Percentiles rank a stretch among this genome's conserved stretches.
These are phyloP conservation scores for Pelosia muscerda DNA, from an alignment of 2,888 invertebrate species.

Conservation along the genomic window DNA sequence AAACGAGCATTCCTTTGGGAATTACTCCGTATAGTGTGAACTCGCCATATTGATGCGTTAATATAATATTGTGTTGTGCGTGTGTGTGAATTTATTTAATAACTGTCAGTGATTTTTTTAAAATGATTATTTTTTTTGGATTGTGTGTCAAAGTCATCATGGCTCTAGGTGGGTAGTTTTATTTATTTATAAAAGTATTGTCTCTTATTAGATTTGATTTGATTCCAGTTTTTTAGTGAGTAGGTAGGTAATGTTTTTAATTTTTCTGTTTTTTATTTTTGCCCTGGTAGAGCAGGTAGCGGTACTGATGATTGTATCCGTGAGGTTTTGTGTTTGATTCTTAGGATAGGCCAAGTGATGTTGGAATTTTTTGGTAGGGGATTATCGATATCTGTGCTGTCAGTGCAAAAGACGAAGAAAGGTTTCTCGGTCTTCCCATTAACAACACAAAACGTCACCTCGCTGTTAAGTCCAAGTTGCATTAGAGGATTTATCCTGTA, in stretches of 20 bases:
- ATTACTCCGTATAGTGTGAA: slow-evolving; percentile 55
- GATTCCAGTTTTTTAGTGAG: neutral
- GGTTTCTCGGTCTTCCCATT: no score
- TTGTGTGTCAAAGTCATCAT: slow-evolving; percentile 26
- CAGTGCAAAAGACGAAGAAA: no score
- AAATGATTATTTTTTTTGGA: slow-evolving; percentile 37
- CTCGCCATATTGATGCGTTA: slow-evolving; percentile 48
- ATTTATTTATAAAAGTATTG: neutral
- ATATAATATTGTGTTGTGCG: slow-evolving; percentile 20
- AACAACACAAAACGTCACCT: no score
- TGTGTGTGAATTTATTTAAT: slow-evolving; percentile 28
- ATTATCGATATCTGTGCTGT: no score
- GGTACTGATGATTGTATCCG: no score
- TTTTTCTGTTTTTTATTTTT: no score
- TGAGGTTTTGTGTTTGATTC: no score
- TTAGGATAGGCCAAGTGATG: no score
- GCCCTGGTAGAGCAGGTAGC: no score
- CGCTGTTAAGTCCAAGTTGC: no score
- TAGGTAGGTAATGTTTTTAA: neutral
- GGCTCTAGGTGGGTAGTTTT: slow-evolving; percentile 37
- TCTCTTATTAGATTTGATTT: neutral
- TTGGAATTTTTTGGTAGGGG: no score
- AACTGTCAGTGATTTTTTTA: slow-evolving; percentile 15
- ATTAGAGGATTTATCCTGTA: no score
- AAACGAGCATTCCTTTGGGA: slow-evolving; percentile 57